These are phyloP conservation scores for Malaclemys terrapin DNA, from an alignment of 2,113 vertebrate species.

Conservation along the genomic window DNA sequence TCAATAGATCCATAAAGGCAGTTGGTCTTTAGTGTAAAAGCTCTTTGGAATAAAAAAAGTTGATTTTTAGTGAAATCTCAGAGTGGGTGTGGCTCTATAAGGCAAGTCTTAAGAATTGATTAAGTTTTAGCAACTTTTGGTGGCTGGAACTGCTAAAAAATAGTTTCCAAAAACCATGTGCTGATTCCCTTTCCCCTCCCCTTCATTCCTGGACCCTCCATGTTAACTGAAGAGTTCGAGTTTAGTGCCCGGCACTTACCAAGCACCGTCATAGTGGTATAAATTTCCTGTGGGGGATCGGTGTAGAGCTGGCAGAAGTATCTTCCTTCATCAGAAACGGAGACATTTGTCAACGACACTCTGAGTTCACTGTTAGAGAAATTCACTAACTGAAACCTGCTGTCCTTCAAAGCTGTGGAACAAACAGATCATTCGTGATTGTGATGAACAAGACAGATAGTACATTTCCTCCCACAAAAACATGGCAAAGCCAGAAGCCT, in stretches of 20 bases:
- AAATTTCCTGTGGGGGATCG: conserved; percentile 97
- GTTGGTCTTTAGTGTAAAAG: neutral
- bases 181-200: accelerated
- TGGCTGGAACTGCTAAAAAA: neutral
- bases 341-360: conserved; percentile 98
- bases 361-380: conserved; percentile 98
- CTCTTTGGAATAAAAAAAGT: accelerated
- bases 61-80: accelerated
- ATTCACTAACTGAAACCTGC: conserved; percentile 99
- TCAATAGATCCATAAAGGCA: accelerated
- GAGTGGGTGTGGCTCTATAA: neutral
- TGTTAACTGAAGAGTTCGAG: accelerated
- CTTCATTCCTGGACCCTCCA: accelerated
- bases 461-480: neutral
- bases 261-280: conserved; percentile 95
- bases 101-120: neutral
- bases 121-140: neutral
- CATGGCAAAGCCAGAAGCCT: neutral
- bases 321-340: conserved; percentile 94
- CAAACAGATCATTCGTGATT: conserved; percentile 39
- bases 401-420: conserved; percentile 95
- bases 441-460: accelerated
- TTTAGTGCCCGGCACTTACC: conserved; percentile 78
- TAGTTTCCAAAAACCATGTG: too few species aligned
- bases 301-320: conserved; percentile 99